Conservation (phyloP, 2,113 vertebrate species). For the Todiramphus chloris region DNA sequence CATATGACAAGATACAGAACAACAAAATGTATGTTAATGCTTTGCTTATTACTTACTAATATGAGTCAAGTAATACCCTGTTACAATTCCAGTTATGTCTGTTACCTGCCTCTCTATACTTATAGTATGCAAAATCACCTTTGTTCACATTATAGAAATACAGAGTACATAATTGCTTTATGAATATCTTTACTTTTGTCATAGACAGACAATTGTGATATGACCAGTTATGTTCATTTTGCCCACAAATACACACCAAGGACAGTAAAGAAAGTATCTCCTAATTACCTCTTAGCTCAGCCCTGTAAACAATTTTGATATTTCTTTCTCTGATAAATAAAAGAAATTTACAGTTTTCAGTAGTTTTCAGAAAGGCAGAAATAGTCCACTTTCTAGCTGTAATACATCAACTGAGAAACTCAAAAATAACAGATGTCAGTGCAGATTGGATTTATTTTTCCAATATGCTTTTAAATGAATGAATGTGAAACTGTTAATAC, state of each 20-base stretch:
- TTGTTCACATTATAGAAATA: neutral
- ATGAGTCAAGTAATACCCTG: neutral
- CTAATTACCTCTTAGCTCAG: neutral
- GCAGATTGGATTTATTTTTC: constrained; percentile 58
- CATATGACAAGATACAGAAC: neutral
- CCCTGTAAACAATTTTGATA: neutral
- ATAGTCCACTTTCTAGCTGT: neutral
- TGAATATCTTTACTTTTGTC: neutral
- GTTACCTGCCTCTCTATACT: neutral
- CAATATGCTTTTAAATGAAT: constrained; percentile 59
- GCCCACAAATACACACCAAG: neutral
- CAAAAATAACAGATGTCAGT: constrained; percentile 46
- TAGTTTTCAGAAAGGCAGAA: neutral
- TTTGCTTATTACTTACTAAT: neutral
- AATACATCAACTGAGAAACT: neutral
- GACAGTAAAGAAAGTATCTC: neutral
- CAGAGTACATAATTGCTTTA: neutral
- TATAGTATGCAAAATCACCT: neutral
- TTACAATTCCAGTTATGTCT: neutral
- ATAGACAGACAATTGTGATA: neutral
- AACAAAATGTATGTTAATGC: neutral
- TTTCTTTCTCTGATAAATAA: neutral
- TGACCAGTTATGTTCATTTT: neutral
- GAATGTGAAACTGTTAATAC: constrained; percentile 47
- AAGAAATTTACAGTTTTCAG: neutral